Base-by-base conservation (phyloP, 2,888 invertebrate genomes). In the Rhagium mordax region DNA sequence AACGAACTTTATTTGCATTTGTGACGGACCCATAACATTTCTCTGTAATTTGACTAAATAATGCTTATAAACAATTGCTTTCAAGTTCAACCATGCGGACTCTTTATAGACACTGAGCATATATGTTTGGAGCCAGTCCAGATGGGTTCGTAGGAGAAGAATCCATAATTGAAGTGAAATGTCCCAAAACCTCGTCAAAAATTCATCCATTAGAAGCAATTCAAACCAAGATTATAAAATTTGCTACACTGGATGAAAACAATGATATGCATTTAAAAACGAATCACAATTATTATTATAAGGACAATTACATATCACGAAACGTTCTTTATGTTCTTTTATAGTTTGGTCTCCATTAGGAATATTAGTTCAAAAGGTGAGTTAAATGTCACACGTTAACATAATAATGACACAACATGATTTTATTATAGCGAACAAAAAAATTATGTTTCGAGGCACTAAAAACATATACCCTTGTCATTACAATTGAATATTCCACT, bases 271-370 rank as follows among this genome's bases (percentile, higher is more conserved):
- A n/a, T 3, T 6, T 69, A 10, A 70, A 71, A 20, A 48, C 16
- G 10, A 33, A 47, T 15, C 66, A 74, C 21, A 66, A 71, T 21
- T 74, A 71, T 64, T 75, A 72, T 15, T 66, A 75, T 41, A 75
- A 61, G 72, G 62, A 5, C 60, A 60, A 27, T 51, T 72, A 10
- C 67, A 70, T 49, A 60, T 73, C n/a, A 57, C 60, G 6, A 65
- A 68, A 41, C 55, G 59, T 55, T 27, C 24, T n/a, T 55, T 60
- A 20, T 68, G 71, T 51, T 71, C 67, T 33, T 21, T 74, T 48
- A 18, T 55, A 15, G 55, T 74, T 16, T 74, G 71, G 74, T 55
- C 74, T n/a, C 48, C 47, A 33, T 18, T 53, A 20, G 74, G 70
- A 49, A 53, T 47, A 10, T 7, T 57, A 21, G n/a, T 20, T 3